A percentile compares a stretch with the other conserved stretches of the same genome.
phyloP scores from a whole-genome alignment of 1,140 invertebrate species.

The Saxidomus purpurata region DNA sequence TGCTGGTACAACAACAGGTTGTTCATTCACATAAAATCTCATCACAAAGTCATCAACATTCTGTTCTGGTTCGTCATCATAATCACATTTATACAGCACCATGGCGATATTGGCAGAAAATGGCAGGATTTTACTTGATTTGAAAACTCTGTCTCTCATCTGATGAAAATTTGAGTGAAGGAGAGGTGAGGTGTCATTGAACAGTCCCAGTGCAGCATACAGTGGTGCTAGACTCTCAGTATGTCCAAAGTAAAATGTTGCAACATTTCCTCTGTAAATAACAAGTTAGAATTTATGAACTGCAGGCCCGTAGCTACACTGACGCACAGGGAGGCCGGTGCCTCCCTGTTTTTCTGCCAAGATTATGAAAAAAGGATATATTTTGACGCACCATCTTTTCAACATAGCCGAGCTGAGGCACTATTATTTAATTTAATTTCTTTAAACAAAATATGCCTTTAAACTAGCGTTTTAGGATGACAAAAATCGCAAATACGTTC shows the following conservation, averaged over 20 bases:
- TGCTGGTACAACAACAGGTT: slow-evolving; percentile 73
- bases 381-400: too few relatives aligned
- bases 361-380: too few relatives aligned
- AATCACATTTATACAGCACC: slow-evolving; percentile 89
- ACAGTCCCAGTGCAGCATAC: slow-evolving; percentile 91
- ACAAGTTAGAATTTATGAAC: too few relatives aligned
- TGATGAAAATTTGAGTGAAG: slow-evolving; percentile 88
- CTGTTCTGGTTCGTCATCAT: slow-evolving; percentile 64
- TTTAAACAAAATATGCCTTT: too few relatives aligned
- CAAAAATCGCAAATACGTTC: too few relatives aligned
- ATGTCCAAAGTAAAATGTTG: slow-evolving; percentile 94
- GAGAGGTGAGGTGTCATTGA: slow-evolving; percentile 90
- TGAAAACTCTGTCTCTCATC: slow-evolving; percentile 90
- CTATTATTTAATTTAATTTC: too few relatives aligned
- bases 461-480: too few relatives aligned
- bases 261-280: slow-evolving; percentile 84
- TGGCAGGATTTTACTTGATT: slow-evolving; percentile 91
- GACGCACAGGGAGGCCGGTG: too few relatives aligned
- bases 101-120: slow-evolving; percentile 95
- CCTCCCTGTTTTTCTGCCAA: too few relatives aligned
- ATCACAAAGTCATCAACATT: slow-evolving; percentile 71
- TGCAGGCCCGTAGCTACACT: too few relatives aligned
- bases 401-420: too few relatives aligned
- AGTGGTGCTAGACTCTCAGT: slow-evolving; percentile 95
- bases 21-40: slow-evolving; percentile 81